Conservation (phyloP, 2,113 vertebrate species). For the Eleginops maclovinus region DNA sequence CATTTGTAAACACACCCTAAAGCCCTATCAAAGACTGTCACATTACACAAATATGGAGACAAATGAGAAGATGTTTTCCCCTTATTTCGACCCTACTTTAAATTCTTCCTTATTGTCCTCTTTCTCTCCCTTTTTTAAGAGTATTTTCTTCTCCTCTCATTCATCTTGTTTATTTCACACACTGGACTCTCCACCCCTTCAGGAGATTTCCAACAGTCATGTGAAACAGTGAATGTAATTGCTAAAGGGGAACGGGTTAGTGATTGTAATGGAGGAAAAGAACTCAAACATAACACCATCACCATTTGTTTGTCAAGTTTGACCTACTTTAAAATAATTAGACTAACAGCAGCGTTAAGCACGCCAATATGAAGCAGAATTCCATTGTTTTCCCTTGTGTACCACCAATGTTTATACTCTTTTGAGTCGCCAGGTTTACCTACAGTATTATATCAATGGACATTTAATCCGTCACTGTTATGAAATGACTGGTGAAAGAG, state of each 20-base stretch:
- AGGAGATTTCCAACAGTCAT: slow-evolving; percentile 49
- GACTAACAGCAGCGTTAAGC: slow-evolving; percentile 40
- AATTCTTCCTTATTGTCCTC: too few species aligned
- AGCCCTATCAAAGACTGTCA: too few species aligned
- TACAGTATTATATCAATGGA: background rate
- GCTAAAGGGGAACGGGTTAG: slow-evolving; percentile 26
- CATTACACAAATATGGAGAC: too few species aligned
- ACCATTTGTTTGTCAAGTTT: slow-evolving; percentile 30
- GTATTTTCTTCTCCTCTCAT: slow-evolving; percentile 20
- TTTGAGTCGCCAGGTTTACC: too few species aligned
- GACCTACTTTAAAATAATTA: slow-evolving; percentile 61
- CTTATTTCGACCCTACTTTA: too few species aligned
- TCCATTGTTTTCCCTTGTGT: too few species aligned
- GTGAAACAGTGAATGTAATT: slow-evolving; percentile 53
- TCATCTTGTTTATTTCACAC: slow-evolving; percentile 27
- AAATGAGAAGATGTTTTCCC: too few species aligned
- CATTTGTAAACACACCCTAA: too few species aligned
- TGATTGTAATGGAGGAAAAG: slow-evolving; percentile 19
- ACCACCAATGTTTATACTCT: background rate
- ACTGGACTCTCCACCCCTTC: slow-evolving; percentile 16
- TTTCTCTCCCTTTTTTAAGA: too few species aligned
- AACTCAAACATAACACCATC: slow-evolving; percentile 9
- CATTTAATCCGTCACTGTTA: background rate
- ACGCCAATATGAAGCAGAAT: slow-evolving; percentile 29
- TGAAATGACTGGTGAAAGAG: background rate